Conservation (phyloP, 2,888 invertebrate species). For the Ectobius pallidus region DNA sequence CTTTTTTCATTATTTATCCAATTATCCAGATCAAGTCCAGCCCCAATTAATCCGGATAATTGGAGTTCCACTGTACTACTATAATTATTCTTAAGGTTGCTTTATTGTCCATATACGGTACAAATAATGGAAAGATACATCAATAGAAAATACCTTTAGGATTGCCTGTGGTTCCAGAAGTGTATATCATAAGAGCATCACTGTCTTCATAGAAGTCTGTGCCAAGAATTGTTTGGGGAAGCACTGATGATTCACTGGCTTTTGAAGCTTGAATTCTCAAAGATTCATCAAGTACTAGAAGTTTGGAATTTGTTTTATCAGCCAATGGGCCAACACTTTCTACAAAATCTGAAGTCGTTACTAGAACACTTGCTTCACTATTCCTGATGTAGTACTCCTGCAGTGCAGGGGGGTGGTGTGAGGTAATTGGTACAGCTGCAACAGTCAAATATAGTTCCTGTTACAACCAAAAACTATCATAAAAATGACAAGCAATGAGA, state of each 20-base stretch:
- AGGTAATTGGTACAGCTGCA: conserved; percentile 80
- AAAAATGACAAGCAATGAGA: too few relatives aligned
- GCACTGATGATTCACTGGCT: conserved; percentile 41
- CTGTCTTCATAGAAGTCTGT: conserved; percentile 67
- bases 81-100: too few relatives aligned
- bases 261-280: conserved; percentile 53
- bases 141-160: conserved; percentile 68
- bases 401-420: conserved; percentile 72
- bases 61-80: too few relatives aligned
- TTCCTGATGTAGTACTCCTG: conserved; percentile 79
- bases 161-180: conserved; percentile 84
- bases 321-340: conserved; percentile 55
- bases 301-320: conserved; percentile 58
- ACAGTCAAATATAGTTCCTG: too few relatives aligned
- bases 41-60: too few relatives aligned
- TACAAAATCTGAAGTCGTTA: conserved; percentile 70
- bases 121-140: too few relatives aligned
- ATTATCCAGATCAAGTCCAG: too few relatives aligned
- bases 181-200: conserved; percentile 84
- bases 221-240: conserved; percentile 57
- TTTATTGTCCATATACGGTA: too few relatives aligned
- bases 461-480: too few relatives aligned
- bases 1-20: too few relatives aligned
- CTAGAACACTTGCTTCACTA: conserved; percentile 69
- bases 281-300: conserved; percentile 66